Conservation (phyloP, 2,888 invertebrate species). For the Oligia latruncula region DNA sequence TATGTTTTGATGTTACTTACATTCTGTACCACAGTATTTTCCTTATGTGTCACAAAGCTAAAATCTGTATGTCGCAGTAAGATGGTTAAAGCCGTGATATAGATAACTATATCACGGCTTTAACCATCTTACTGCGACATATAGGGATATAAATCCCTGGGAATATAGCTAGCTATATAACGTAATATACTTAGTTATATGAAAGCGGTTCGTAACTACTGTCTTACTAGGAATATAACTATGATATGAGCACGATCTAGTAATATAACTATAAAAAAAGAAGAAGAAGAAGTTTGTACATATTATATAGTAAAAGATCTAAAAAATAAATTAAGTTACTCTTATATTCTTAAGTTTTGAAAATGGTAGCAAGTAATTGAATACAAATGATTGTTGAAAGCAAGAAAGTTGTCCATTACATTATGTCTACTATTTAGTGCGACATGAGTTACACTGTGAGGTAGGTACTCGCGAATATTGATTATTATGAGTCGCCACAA, state of each 20-base stretch:
- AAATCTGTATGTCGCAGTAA: not conserved
- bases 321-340: not conserved
- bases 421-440: conserved; percentile 17
- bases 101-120: too few relatives aligned
- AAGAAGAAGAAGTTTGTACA: too few relatives aligned
- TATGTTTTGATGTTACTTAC: not conserved
- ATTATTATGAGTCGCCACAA: conserved; percentile 25
- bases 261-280: not conserved
- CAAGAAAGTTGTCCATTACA: conserved; percentile 36
- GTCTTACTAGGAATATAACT: not conserved
- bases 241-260: not conserved
- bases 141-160: too few relatives aligned
- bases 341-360: not conserved
- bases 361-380: not conserved
- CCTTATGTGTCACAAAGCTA: not conserved
- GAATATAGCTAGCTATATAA: too few relatives aligned
- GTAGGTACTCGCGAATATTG: conserved; percentile 21
- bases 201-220: not conserved
- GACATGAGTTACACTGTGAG: conserved; percentile 14
- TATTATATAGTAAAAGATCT: not conserved
- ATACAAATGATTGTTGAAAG: conserved; percentile 26
- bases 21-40: not conserved
- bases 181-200: not conserved
- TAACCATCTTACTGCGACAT: too few relatives aligned
- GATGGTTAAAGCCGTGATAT: not conserved